These are phyloP conservation scores for Phrynocephalus forsythii DNA, from an alignment of 2,797 vertebrate species.

Conservation along the genomic window DNA sequence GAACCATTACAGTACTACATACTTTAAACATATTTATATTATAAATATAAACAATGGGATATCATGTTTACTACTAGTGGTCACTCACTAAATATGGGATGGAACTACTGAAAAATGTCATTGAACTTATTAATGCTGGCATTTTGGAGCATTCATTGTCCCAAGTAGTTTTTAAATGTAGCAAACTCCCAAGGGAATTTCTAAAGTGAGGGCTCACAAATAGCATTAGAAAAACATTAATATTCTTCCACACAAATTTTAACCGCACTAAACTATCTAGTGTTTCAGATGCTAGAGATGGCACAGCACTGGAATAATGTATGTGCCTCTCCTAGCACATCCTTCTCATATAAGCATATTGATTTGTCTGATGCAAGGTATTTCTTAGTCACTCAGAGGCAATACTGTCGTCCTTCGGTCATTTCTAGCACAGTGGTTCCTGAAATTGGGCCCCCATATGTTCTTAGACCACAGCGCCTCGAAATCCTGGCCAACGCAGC, in stretches of 20 bases:
- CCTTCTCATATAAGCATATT: not conserved
- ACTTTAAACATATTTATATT: constrained; percentile 27
- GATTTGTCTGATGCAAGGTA: not conserved
- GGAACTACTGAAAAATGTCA: constrained; percentile 39
- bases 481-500: no score
- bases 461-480: no score
- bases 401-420: not conserved
- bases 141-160: not conserved
- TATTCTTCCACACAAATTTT: no score
- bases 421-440: not conserved
- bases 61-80: constrained; percentile 37
- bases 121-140: constrained; percentile 44
- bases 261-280: not conserved
- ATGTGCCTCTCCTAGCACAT: not conserved
- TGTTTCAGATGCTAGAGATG: not conserved
- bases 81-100: constrained; percentile 2
- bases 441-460: no score
- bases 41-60: constrained; percentile 32
- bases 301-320: not conserved
- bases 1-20: constrained; percentile 41
- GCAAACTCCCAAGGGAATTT: not conserved
- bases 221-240: constrained; percentile 10
- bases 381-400: not conserved
- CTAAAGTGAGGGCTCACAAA: not conserved
- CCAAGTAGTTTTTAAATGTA: not conserved